Base-by-base conservation (phyloP, 2,888 invertebrate species). In the Lasioglossum oenotherae region DNA sequence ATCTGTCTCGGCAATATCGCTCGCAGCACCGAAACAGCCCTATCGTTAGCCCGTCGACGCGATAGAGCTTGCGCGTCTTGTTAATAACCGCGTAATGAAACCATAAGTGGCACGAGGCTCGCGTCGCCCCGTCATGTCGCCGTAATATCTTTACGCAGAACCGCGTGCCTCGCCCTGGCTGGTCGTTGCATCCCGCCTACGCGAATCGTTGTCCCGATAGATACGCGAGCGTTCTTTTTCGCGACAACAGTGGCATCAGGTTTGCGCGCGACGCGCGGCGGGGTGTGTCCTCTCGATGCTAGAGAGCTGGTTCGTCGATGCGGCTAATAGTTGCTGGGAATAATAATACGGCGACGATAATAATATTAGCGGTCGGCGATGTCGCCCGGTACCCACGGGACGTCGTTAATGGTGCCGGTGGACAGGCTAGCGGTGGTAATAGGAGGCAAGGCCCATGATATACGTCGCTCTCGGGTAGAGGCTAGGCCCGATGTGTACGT, bases 51-150 rank as follows among this genome's bases (percentile, higher is more conserved):
- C 35, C 3, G 35, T 19, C 46, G 46, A 19, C 73, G 19, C 27
- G 72, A 67, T 31, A 2, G n/a, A 2, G n/a, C 57, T 44, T 10
- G 49, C 16, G 23, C 27, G 74, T 38, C 82, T 80, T 67, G 86
- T 86, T 86, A 87, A 87, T 87, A 83, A 60, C 80, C 78, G 81
- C 74, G 86, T 81, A 87, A 86, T 84, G 87, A 87, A 87, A 86
- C 73, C 64, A 78, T 78, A 79, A 87, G 86, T 81, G 86, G 81
- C 74, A 73, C 72, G 53, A 2, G 67, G 27, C 38, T 16, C 64
- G 16, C 67, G 35, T 23, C 69, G 35, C 14, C 16, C n/a, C 16
- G 71, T 64, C 35, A 49, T 57, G 57, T 57, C 80, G 49, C 60
- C 72, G 67, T 75, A 78, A 81, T 49, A 78, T 74, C 74, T 76